phyloP scores from a whole-genome alignment of 2,797 vertebrate genomes.

The Acanthopagrus latus region DNA sequence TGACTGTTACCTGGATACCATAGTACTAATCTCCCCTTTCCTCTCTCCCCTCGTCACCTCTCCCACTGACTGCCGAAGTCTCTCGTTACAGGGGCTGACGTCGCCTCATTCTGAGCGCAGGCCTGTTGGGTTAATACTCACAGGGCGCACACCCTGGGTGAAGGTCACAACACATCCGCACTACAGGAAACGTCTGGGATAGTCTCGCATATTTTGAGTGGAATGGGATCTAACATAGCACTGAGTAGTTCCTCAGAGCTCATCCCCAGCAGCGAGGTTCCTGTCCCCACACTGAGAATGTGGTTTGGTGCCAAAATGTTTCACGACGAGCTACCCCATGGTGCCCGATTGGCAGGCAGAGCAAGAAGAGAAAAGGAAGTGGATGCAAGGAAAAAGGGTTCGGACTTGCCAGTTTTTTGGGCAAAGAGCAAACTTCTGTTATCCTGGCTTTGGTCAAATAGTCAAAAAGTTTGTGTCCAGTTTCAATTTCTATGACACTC shows the following conservation, averaged over 20 bases:
- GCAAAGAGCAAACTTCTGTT: too few species aligned
- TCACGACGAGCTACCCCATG: not conserved
- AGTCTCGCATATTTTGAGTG: conserved; percentile 13
- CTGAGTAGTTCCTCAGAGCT: conserved; percentile 34
- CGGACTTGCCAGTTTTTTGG: not conserved
- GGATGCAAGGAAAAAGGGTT: not conserved
- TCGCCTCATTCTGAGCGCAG: conserved; percentile 44
- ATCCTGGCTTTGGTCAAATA: too few species aligned
- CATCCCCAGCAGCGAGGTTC: conserved; percentile 22
- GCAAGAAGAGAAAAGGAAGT: not conserved
- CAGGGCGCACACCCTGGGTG: conserved; percentile 17
- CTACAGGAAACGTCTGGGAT: conserved; percentile 63
- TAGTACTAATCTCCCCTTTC: conserved; percentile 55
- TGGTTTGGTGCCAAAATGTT: conserved; percentile 19
- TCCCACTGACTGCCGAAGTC: conserved; percentile 36
- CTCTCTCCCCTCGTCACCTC: conserved; percentile 47
- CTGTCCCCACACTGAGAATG: conserved; percentile 18
- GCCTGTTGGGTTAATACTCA: conserved; percentile 42
- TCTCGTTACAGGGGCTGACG: conserved; percentile 66
- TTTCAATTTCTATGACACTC: too few species aligned
- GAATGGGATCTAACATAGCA: conserved; percentile 24
- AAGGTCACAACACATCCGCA: conserved; percentile 68
- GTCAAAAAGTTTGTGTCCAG: too few species aligned
- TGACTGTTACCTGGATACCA: conserved; percentile 77
- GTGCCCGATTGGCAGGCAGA: not conserved